Conservation (phyloP, 2,888 invertebrate species). For the Cephus pygmeus region DNA sequence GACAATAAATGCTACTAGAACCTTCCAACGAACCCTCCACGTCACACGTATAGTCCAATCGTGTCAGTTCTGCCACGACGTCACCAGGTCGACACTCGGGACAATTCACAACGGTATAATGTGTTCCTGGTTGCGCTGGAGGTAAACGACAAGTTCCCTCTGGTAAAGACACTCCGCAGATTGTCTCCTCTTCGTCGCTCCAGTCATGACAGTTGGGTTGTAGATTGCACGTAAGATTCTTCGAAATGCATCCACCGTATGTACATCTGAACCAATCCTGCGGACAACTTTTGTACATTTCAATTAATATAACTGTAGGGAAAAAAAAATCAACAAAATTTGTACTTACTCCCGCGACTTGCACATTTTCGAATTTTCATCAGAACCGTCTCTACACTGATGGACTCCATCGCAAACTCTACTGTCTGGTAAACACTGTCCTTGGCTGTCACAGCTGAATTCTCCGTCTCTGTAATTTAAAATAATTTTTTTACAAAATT, state of each 20-base stretch:
- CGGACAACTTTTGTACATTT: conserved; percentile 17
- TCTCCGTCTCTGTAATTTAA: conserved; percentile 29
- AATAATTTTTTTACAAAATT: neutral
- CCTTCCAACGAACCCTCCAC: conserved; percentile 38
- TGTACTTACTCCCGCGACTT: conserved; percentile 29
- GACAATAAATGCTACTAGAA: conserved; percentile 38
- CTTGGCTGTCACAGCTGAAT: conserved; percentile 40
- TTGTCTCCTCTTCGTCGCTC: conserved; percentile 49
- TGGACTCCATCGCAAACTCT: conserved; percentile 46
- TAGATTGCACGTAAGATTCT: conserved; percentile 37
- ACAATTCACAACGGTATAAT: conserved; percentile 38
- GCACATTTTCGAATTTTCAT: conserved; percentile 41
- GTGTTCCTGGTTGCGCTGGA: conserved; percentile 34
- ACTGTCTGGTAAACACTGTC: conserved; percentile 38
- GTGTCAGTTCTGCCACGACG: conserved; percentile 44
- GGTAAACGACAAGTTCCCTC: conserved; percentile 49
- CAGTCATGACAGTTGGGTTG: conserved; percentile 49
- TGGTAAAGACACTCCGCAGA: conserved; percentile 39
- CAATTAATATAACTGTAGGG: neutral
- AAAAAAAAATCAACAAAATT: neutral
- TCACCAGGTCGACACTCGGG: conserved; percentile 44
- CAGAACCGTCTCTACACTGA: conserved; percentile 48
- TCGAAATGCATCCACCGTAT: conserved; percentile 47
- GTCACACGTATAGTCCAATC: conserved; percentile 43
- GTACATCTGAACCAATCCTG: conserved; percentile 41